Conservation (phyloP, 2,113 vertebrate genomes). For the Petrocephalus zakoni region DNA sequence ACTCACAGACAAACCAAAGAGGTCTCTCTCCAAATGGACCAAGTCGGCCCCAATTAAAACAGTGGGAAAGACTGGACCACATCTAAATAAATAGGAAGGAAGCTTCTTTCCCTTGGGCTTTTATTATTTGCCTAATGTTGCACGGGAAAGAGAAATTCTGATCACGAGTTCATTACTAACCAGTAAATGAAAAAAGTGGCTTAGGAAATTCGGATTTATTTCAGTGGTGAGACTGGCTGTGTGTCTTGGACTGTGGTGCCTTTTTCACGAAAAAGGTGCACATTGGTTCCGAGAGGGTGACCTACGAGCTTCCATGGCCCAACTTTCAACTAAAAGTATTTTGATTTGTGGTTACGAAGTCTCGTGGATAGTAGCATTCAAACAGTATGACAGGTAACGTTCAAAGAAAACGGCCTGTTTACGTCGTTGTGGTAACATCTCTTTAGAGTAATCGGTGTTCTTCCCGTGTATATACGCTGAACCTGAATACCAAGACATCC, state of each 20-base stretch:
- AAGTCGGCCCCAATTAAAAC: slow-evolving; percentile 10
- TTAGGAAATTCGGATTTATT: slow-evolving; percentile 58
- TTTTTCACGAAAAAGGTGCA: slow-evolving; percentile 50
- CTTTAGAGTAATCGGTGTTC: not conserved
- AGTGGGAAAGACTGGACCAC: slow-evolving; percentile 6
- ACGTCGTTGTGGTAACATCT: not conserved
- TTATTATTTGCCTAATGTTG: not conserved
- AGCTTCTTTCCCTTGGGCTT: not conserved
- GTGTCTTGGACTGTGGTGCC: slow-evolving; percentile 52
- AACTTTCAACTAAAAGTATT: slow-evolving; percentile 52
- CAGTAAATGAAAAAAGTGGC: slow-evolving; percentile 44
- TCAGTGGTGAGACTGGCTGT: slow-evolving; percentile 50
- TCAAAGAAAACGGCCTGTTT: not conserved
- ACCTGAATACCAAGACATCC: not conserved
- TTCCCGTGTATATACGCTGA: not conserved
- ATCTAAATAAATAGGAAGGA: slow-evolving; percentile 11
- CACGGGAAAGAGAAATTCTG: slow-evolving; percentile 34
- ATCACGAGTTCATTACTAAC: slow-evolving; percentile 55
- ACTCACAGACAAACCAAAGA: slow-evolving; percentile 7
- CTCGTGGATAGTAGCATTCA: not conserved
- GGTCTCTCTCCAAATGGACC: slow-evolving; percentile 4
- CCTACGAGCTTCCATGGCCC: slow-evolving; percentile 52
- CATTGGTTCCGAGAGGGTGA: slow-evolving; percentile 54
- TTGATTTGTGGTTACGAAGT: slow-evolving; percentile 49
- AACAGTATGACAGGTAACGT: not conserved